Evolutionary conservation across 2,888 invertebrate species (phyloP), one percentile per base, ranked within the genome.

Genomic region (Cerastis rubricosa): DNA sequence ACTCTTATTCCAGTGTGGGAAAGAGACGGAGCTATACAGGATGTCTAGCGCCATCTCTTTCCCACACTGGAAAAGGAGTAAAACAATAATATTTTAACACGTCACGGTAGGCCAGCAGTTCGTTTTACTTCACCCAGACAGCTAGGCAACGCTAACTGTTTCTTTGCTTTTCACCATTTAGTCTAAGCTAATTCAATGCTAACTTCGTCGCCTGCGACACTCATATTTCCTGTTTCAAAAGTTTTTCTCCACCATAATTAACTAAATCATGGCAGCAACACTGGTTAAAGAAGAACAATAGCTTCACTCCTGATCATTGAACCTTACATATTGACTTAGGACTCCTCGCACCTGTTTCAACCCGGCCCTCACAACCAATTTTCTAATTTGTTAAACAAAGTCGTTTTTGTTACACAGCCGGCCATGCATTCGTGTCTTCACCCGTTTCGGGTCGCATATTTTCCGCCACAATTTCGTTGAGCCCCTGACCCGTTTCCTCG

Each of bases 401-500:
- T 76, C 65, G 57, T 87, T 85, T n/a, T 74, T 61, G 78, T 85
- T 69, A 49, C 68, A 69, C 71, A 70, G 68, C 22, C 49, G 47
- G 57, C 12, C 67, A 22, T 76, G 25, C 25, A 71, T 12, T 71
- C 25, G 43, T 74, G 71, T 70, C 69, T 76, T n/a, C 49, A 45
- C 75, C 65, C 72, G 61, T 78, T 84, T 87, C 79, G 78, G 74
- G 74, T 65, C 64, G 54, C 59, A 84, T 80, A 86, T 87, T 85
- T 87, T 88, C 88, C 85, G 74, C 83, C 79, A 88, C 90, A 82
- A 87, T 85, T 91, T 89, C 87, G 87, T 89, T 81, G 87, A 87
- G 91, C 83, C 93, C 94, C 90, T 95, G 96, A 95, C 95, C 95
- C 85, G 91, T 89, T 93, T 89, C 88, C 86, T 91, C 87, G 90